Conservation (phyloP, 92 coral and sea anemone species). For the Heteractis magnifica region DNA sequence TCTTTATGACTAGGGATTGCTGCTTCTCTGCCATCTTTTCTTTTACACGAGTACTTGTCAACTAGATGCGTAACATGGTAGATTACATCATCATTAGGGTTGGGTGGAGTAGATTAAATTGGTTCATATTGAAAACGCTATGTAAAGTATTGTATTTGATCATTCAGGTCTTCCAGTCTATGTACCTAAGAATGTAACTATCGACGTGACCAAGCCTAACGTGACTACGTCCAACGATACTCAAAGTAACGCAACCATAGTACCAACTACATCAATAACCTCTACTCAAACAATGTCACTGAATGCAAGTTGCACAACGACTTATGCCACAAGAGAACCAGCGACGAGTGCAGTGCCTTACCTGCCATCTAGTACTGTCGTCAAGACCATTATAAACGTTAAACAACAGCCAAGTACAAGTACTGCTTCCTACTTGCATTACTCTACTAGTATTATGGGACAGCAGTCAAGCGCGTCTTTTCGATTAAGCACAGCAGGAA, state of each 20-base stretch:
- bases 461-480: constrained; percentile 39
- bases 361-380: neutral
- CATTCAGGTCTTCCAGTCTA: constrained; percentile 29
- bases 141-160: neutral
- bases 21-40: no score
- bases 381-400: neutral
- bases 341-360: neutral
- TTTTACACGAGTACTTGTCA: no score
- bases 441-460: constrained; percentile 41
- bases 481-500: constrained; percentile 54
- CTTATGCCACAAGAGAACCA: neutral
- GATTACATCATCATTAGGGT: no score
- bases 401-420: constrained; percentile 14
- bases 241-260: constrained; percentile 2
- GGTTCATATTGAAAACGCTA: neutral
- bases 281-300: neutral
- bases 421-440: constrained; percentile 7
- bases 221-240: neutral
- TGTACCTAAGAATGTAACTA: constrained; percentile 10
- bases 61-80: no score
- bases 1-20: no score
- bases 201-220: constrained; percentile 14
- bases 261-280: neutral
- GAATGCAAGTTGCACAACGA: neutral
- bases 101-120: no score